Base-by-base conservation (phyloP, 2,888 invertebrate species). In the Aproaerema taeniolella region DNA sequence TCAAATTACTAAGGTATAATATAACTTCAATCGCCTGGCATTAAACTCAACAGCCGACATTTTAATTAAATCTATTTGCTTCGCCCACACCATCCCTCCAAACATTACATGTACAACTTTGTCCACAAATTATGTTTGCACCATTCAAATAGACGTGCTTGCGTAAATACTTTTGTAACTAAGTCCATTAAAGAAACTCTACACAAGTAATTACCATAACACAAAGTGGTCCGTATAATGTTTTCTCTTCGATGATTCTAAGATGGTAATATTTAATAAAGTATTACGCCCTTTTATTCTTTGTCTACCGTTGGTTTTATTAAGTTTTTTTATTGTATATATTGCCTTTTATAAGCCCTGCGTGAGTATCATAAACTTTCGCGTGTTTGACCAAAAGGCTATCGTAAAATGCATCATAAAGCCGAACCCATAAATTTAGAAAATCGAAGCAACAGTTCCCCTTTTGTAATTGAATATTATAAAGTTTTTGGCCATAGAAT, bases 91-190 rank as follows among this genome's bases (percentile, higher is more conserved):
- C 66, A 67, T 67, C 67, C 60, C 69, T 55, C 67, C 58, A 66
- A 70, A 72, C 76, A 74, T 77, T 74, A 78, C 67, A 71, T 67
- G 64, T 58, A 56, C 53, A 81, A 82, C 70, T 81, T 81, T 65
- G 58, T 61, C 75, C 73, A 79, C 80, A 82, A 82, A 80, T 81
- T 76, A 78, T 70, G 71, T 82, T 78, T 80, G 75, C 79, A 76
- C 75, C 75, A 76, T 77, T 79, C 70, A 71, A 74, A 80, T 81
- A 76, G 72, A 72, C 72, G 67, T 67, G 69, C 59, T 65, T 74
- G 72, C 67, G 68, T 72, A 73, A 75, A 79, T 78, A 78, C 76
- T 79, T 78, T 69, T 67, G 66, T 58, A 81, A 80, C 73, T 79
- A 61, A 68, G 61, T 73, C 79, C 77, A 78, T 82, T 79, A 78